Evolutionary conservation across 2,888 invertebrate genomes (phyloP).

Genomic region (Gortyna flavago): DNA sequence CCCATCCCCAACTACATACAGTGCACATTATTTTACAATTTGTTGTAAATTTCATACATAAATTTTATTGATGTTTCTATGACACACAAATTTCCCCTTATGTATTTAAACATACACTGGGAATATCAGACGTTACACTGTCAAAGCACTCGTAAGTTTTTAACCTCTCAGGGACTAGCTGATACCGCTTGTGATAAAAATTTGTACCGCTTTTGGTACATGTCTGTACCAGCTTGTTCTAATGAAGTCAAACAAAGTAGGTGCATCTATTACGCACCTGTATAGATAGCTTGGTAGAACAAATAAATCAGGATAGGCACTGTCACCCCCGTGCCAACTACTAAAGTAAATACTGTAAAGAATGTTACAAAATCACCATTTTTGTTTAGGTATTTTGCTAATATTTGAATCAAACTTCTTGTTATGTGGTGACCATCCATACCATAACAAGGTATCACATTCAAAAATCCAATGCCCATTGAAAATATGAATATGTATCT

Average conservation of each 20-base stretch:
- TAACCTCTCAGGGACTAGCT: neutral
- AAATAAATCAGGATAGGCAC: conserved; percentile 90
- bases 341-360: conserved; percentile 91
- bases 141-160: conserved; percentile 20
- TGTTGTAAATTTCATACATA: neutral
- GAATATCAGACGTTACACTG: conserved; percentile 48
- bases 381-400: conserved; percentile 91
- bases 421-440: conserved; percentile 98
- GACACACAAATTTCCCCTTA: neutral
- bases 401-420: conserved; percentile 91
- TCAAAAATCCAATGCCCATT: conserved; percentile 96
- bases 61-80: neutral
- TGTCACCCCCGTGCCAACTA: conserved; percentile 93
- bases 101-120: conserved; percentile 28
- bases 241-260: neutral
- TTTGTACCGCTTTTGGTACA: too few species aligned
- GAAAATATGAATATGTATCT: conserved; percentile 96
- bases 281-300: conserved; percentile 82
- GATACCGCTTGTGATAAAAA: too few species aligned
- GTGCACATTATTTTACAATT: neutral
- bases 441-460: conserved; percentile 97
- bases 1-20: neutral
- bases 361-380: conserved; percentile 89
- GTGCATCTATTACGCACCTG: conserved; percentile 63
- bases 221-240: neutral